Base-by-base conservation (phyloP, 2,113 vertebrate genomes). In the Notothenia coriiceps region DNA sequence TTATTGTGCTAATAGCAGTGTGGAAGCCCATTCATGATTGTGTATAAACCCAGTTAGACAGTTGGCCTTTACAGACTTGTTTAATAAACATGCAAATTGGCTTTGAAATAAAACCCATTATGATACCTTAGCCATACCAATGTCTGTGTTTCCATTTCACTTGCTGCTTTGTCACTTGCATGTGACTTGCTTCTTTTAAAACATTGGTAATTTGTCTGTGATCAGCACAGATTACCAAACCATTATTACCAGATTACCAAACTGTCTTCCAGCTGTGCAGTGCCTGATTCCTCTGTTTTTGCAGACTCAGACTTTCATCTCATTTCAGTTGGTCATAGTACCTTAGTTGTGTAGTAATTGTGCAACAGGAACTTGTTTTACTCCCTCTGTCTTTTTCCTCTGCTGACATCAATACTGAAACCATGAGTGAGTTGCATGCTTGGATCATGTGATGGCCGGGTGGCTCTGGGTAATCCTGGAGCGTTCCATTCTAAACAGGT, bases 341-440 rank as follows among this genome's bases (percentile, higher is more conserved):
- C 33, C n/a, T 62, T 29, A 10, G 40, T 17, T 69, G 25, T 77
- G 61, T 50, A 62, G 57, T 12, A 61, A 82, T 91, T 93, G 65
- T 2, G 29, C 74, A 93, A 93, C 64, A 69, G 83, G 51, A 78
- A 89, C 82, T 89, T 65, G 77, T 89, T 82, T 89, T 56, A 73
- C 67, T 65, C 20, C 64, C 69, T 68, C 56, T 35, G 50, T 74
- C 57, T 75, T 62, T 84, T 40, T 82, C 80, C 79, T 77, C 74
- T 74, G 80, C 84, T 88, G 87, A 88, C 89, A 86, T 86, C 0
- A 74, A 92, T 88, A 93, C 91, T 89, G 76, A 90, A 83, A 88
- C 83, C 63, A 44, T 84, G 85, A 91, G 77, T 85, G 76, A 88
- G 81, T 81, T 80, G 80, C 89, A 88, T 91, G 85, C 83, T 50